Percentiles rank a stretch among this genome's conserved stretches.
These are phyloP conservation scores for Vesta saturnalis DNA, from an alignment of 2,888 invertebrate genomes.

Conservation along the genomic window DNA sequence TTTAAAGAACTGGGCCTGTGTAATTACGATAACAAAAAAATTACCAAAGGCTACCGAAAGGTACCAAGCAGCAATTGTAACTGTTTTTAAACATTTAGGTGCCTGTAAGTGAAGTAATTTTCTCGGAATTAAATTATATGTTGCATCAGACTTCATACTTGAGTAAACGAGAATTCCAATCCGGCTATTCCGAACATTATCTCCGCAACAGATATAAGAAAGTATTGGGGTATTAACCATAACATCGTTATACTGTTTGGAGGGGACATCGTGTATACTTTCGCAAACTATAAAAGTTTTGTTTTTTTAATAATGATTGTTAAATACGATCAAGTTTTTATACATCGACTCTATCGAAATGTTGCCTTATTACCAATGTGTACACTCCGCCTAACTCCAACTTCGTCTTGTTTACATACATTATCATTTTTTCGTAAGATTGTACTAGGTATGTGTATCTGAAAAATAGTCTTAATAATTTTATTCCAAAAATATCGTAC, in stretches of 20 bases:
- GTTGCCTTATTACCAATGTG: constrained; percentile 64
- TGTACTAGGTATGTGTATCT: constrained; percentile 54
- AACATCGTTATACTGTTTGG: constrained; percentile 75
- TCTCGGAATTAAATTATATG: constrained; percentile 6
- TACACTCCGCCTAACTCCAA: constrained; percentile 66
- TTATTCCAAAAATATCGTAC: constrained; percentile 14
- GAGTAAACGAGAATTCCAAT: constrained; percentile 84
- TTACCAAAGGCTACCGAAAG: constrained; percentile 84
- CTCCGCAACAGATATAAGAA: constrained; percentile 82
- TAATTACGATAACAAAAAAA: constrained; percentile 78
- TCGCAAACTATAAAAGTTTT: constrained; percentile 61
- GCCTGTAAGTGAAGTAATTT: constrained; percentile 65
- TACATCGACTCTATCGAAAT: constrained; percentile 58
- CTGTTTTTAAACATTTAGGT: constrained; percentile 84
- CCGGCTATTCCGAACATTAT: constrained; percentile 87
- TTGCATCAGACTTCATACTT: constrained; percentile 63
- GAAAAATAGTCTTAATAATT: constrained; percentile 36
- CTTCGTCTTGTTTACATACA: constrained; percentile 49
- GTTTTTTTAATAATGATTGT: not conserved
- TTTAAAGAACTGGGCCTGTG: constrained; percentile 71
- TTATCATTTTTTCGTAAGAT: constrained; percentile 43
- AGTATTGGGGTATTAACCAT: constrained; percentile 83
- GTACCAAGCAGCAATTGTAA: constrained; percentile 87
- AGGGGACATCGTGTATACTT: constrained; percentile 69
- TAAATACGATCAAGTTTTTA: not conserved